Base-by-base conservation (phyloP, 2,888 invertebrate genomes). In the Drosophila borborema region DNA sequence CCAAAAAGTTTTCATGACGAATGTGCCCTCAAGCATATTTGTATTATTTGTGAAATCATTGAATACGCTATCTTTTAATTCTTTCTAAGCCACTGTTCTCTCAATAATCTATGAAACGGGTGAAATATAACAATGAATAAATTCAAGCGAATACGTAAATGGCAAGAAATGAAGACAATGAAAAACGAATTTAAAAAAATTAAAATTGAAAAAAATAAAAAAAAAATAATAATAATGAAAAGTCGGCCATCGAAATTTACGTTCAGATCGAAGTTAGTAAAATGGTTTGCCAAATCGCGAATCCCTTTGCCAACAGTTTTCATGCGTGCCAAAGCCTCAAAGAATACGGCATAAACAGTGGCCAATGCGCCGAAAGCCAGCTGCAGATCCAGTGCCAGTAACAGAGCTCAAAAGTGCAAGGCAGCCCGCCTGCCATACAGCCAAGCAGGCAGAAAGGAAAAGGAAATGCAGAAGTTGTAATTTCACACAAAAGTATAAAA, bases 391-490 rank as follows among this genome's bases (percentile, higher is more conserved):
- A 34, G 54, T 40, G 38, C 41, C 59, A 55, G 58, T 55, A 49
- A 31, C 60, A 69, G 60, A 49, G 49, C 36, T 40, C 34, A 40
- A 51, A 34, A 41, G 23, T 10, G 54, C 20, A 23, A 53, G 20
- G 7, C 10, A 18, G 31, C 12, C 31, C 2, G 49, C 31, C 31
- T 16, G 23, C 41, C 34, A 58, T 14, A 2, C 9, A 31, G 48
- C n/a, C 31, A 34, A 31, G 51, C 58, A 49, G 63, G 41, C 43
- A 67, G 48, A 80, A 85, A 85, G 79, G 79, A 80, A 88, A 85
- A 88, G 89, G 85, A 86, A 87, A 86, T 89, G 90, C 90, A 89
- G 86, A 88, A 86, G 86, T 89, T 86, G 86, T 86, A 89, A 87
- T 86, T 86, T 89, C 88, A 82, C 86, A 85, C 86, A 86, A 83